Evolutionary conservation across 2,797 vertebrate genomes (phyloP), one percentile per base, ranked within the genome.

Genomic region (Onychomys leucogaster): DNA sequence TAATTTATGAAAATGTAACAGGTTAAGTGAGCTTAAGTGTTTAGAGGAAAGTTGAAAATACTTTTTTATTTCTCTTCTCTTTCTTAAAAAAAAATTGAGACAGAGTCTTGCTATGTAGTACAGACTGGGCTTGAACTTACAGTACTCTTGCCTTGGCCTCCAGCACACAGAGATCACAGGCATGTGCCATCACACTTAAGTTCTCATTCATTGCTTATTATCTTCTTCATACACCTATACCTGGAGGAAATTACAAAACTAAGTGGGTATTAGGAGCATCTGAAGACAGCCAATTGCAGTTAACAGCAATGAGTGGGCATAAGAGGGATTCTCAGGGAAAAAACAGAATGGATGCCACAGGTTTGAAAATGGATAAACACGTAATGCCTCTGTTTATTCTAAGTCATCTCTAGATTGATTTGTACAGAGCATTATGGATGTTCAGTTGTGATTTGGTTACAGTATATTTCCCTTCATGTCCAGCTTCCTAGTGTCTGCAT

Each of bases 1-100:
- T 87, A 57, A 85, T 95, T 88, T 73, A 85, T 95, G 81, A 75
- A 96, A 94, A 88, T 90, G 59, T 52, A 76, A 77, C 11, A 85
- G 87, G 94, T 49, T 92, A 86, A 95, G 41, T 80, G 19, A 10
- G 67, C 9, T 23, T 94, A 96, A 37, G 0, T 9, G 89, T 75
- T 91, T 82, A 84, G 61, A 85, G 43, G n/a, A 61, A 83, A 32
- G 9, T 17, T 16, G 32, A 63, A 93, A 87, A 49, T 52, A 89
- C 5, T 69, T 55, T 87, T 85, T 85, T 87, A 6, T 94, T 96
- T 55, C 32, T 63, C 49, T 52, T 83, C 61, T 73, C 34, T 95
- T 91, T 92, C 37, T 95, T 90, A n/a, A 27, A 83, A 83, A 82
- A 82, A 43, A 73, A 12, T 6, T 16, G 6, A 59, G 29, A 76